Conservation (phyloP, 1,140 invertebrate genomes). For the Cepaea nemoralis region DNA sequence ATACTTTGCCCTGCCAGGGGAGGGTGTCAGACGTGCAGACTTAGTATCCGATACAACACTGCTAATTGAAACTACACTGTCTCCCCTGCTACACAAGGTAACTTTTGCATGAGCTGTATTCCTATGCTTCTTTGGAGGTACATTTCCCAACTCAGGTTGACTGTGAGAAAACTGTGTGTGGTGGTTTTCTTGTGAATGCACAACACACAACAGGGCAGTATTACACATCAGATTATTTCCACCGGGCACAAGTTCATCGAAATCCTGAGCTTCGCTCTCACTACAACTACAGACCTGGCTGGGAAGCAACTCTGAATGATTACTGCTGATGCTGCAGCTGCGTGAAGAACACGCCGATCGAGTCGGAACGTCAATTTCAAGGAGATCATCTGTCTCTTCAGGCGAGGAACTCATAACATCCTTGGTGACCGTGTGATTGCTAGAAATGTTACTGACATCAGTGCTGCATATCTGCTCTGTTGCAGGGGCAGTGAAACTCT, state of each 20-base stretch:
- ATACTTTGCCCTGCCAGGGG: neutral
- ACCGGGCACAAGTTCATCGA: neutral
- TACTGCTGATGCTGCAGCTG: conserved; percentile 26
- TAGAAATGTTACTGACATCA: neutral
- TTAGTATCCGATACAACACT: neutral
- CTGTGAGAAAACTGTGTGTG: neutral
- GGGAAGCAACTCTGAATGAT: conserved; percentile 9
- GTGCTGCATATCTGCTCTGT: neutral
- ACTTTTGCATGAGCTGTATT: conserved; percentile 3
- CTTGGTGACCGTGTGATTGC: neutral
- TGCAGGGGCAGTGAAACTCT: neutral
- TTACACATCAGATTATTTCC: neutral
- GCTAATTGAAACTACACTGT: conserved; percentile 24
- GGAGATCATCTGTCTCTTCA: neutral
- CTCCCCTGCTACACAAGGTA: neutral
- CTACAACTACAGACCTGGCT: neutral
- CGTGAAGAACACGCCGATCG: neutral
- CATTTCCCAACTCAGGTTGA: neutral
- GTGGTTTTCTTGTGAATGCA: neutral
- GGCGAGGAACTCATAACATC: neutral
- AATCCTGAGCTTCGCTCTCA: neutral
- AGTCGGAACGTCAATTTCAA: neutral
- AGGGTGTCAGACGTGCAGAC: neutral
- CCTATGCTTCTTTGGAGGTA: neutral
- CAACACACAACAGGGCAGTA: neutral